Conservation (phyloP, 2,888 invertebrate genomes). For the Eudasyphora cyanicolor region DNA sequence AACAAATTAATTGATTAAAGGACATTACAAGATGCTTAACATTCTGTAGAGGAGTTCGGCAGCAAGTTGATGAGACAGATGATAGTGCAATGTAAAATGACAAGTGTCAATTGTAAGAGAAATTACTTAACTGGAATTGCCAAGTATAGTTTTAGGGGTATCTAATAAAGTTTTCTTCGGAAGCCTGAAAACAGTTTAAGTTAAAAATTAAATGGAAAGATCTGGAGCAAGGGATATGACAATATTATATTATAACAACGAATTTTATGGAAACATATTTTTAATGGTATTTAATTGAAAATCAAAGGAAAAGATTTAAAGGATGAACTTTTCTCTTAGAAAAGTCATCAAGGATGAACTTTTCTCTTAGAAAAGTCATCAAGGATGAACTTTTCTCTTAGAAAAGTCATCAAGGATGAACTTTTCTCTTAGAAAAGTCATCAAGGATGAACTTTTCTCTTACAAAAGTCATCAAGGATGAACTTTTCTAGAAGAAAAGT, state of each 20-base stretch:
- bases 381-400: too few species aligned
- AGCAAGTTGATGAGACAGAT: slow-evolving; percentile 56
- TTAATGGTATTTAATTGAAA: background rate
- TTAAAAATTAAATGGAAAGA: too few species aligned
- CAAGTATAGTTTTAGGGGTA: slow-evolving; percentile 25
- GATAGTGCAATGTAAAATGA: slow-evolving; percentile 63
- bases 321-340: too few species aligned
- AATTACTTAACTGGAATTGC: slow-evolving; percentile 49
- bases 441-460: too few species aligned
- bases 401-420: too few species aligned
- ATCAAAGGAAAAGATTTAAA: too few species aligned
- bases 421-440: too few species aligned
- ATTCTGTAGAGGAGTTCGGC: slow-evolving; percentile 32
- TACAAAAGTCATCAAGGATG: too few species aligned
- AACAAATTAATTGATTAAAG: slow-evolving; percentile 70
- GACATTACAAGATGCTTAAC: slow-evolving; percentile 68
- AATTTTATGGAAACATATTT: background rate
- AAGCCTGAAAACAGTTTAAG: background rate
- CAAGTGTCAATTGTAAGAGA: slow-evolving; percentile 68
- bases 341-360: too few species aligned
- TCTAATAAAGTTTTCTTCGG: background rate
- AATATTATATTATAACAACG: too few species aligned
- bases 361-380: too few species aligned
- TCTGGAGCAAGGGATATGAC: background rate
- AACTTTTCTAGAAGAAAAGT: too few species aligned